Percentiles rank a stretch among this genome's conserved stretches.
These are phyloP conservation scores for Trachelus iudaicus DNA, from an alignment of 2,888 invertebrate species.

Conservation along the genomic window DNA sequence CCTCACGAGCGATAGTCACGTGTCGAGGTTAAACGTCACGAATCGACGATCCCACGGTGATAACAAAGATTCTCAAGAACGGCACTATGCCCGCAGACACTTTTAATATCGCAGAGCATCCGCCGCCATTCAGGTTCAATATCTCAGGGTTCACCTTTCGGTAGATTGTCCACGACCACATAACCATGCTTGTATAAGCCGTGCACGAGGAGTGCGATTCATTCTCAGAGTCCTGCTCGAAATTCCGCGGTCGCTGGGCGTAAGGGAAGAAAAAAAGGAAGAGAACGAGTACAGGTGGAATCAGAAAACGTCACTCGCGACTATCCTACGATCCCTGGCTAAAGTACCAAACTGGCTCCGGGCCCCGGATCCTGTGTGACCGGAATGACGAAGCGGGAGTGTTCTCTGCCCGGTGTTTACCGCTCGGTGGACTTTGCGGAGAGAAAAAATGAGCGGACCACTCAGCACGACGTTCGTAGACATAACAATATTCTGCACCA, in stretches of 20 bases:
- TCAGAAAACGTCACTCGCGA: background rate
- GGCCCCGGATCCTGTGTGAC: background rate
- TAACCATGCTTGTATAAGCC: background rate
- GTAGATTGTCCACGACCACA: background rate
- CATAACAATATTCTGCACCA: background rate
- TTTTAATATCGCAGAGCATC: background rate
- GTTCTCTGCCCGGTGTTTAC: background rate
- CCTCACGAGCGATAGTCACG: background rate
- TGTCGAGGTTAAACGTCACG: background rate
- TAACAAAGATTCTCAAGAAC: background rate
- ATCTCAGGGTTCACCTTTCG: background rate
- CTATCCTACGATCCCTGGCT: background rate
- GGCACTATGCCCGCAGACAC: background rate
- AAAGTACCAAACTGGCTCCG: background rate
- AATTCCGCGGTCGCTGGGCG: background rate
- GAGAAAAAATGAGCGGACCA: background rate
- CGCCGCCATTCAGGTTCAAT: background rate
- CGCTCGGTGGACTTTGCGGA: background rate
- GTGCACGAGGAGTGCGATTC: background rate
- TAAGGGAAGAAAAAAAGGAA: background rate
- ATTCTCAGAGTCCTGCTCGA: background rate
- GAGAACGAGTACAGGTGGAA: background rate
- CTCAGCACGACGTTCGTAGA: background rate
- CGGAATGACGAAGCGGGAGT: background rate
- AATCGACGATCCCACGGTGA: background rate